phyloP scores from a whole-genome alignment of 2,113 vertebrate species.

The Emydocephalus ijimae region DNA sequence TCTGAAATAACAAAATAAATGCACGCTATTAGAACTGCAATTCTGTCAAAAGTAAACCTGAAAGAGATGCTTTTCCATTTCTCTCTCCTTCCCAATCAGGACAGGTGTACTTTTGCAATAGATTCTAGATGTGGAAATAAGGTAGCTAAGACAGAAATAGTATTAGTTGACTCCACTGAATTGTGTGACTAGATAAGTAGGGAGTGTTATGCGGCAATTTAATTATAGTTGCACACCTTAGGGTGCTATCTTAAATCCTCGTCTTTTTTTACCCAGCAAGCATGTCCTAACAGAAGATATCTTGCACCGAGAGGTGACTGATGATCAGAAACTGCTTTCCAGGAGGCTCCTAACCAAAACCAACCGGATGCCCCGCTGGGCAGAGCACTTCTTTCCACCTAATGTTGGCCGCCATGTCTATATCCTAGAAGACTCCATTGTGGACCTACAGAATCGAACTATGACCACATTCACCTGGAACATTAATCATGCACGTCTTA shows the following conservation, averaged over 20 bases:
- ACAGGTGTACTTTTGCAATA: not conserved
- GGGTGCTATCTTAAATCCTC: not conserved
- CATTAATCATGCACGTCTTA: slow-evolving; percentile 89
- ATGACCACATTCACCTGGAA: slow-evolving; percentile 97
- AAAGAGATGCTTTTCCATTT: not conserved
- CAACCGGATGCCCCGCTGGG: slow-evolving; percentile 90
- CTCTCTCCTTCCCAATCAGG: not conserved
- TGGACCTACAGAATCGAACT: slow-evolving; percentile 89
- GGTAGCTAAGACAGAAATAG: not conserved
- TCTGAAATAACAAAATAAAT: not conserved
- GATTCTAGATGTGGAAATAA: not conserved
- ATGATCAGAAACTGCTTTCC: slow-evolving; percentile 90
- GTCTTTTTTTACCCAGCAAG: slow-evolving; percentile 72
- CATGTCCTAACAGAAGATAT: slow-evolving; percentile 98
- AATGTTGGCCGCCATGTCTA: slow-evolving; percentile 91
- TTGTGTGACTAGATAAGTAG: too few relatives aligned
- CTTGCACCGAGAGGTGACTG: slow-evolving; percentile 90
- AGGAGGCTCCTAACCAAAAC: slow-evolving; percentile 97
- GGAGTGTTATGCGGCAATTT: not conserved
- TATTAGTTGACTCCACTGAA: not conserved
- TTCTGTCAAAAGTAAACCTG: not conserved
- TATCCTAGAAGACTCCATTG: slow-evolving; percentile 93
- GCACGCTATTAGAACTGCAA: not conserved
- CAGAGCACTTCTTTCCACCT: slow-evolving; percentile 87
- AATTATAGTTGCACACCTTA: not conserved